Evolutionary conservation across 1,140 invertebrate species (phyloP).

Genomic region (Sitobion miscanthi): DNA sequence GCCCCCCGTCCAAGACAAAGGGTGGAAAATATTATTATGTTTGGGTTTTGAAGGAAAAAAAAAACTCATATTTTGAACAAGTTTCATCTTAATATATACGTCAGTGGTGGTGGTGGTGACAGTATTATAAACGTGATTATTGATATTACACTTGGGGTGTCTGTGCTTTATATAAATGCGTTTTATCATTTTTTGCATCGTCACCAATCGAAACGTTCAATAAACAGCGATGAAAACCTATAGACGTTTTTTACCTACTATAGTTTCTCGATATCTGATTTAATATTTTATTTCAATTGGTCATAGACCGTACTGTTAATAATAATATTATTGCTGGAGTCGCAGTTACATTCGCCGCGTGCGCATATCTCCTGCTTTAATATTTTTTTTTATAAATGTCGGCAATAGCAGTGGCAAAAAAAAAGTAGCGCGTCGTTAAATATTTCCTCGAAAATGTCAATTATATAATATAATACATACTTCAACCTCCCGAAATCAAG

Average conservation of each 20-base stretch:
- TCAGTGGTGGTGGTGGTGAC: too few species aligned
- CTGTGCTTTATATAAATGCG: neutral
- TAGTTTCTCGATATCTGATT: neutral
- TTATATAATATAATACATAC: neutral
- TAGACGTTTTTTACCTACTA: neutral
- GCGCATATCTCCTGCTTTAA: too few species aligned
- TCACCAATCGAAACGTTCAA: neutral
- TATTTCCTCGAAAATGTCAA: neutral
- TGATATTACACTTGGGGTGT: neutral
- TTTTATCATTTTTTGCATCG: neutral
- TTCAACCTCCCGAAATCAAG: neutral
- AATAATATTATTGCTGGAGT: neutral
- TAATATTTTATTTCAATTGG: neutral
- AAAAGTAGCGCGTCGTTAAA: neutral
- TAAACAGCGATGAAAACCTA: neutral
- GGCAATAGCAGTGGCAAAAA: too few species aligned
- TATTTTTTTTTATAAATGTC: neutral
- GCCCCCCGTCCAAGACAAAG: too few species aligned
- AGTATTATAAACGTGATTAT: neutral
- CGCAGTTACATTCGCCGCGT: neutral
- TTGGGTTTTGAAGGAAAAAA: neutral
- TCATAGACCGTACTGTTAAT: neutral
- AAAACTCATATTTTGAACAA: neutral
- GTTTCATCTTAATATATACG: conserved; percentile 25
- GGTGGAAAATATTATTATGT: neutral